Evolutionary conservation across 2,888 invertebrate genomes (phyloP).

Genomic region (Xanthia icteritia): DNA sequence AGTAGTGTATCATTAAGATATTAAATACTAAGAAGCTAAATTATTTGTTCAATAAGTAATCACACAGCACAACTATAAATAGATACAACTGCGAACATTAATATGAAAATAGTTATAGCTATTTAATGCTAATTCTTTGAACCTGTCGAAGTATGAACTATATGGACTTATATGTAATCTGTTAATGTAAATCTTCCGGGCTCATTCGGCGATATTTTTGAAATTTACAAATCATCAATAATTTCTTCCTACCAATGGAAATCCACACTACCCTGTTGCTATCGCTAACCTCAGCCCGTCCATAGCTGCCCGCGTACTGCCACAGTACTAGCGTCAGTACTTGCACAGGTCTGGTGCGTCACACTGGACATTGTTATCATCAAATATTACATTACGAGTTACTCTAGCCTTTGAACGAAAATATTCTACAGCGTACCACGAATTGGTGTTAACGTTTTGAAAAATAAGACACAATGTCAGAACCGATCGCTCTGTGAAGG

Average conservation of each 20-base stretch:
- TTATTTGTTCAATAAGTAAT: slow-evolving; percentile 52
- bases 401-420: slow-evolving; percentile 37
- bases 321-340: neutral
- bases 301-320: neutral
- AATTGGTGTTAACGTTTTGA: slow-evolving; percentile 23
- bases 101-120: slow-evolving; percentile 47
- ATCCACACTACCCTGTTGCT: neutral
- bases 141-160: slow-evolving; percentile 24
- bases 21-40: slow-evolving; percentile 39
- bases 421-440: slow-evolving; percentile 9
- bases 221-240: neutral
- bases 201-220: neutral
- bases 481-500: slow-evolving; percentile 29
- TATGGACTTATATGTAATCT: neutral
- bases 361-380: neutral
- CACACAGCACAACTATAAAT: slow-evolving; percentile 26
- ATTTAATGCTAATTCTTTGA: slow-evolving; percentile 28
- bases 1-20: slow-evolving; percentile 22
- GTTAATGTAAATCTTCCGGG: slow-evolving; percentile 1
- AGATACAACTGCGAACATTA: slow-evolving; percentile 49
- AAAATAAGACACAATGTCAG: slow-evolving; percentile 54
- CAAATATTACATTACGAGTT: slow-evolving; percentile 20
- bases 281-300: neutral
- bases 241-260: slow-evolving; percentile 1
- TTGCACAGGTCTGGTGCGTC: neutral